phyloP scores from a whole-genome alignment of 2,888 invertebrate species.

The Halictus quadricinctus region DNA sequence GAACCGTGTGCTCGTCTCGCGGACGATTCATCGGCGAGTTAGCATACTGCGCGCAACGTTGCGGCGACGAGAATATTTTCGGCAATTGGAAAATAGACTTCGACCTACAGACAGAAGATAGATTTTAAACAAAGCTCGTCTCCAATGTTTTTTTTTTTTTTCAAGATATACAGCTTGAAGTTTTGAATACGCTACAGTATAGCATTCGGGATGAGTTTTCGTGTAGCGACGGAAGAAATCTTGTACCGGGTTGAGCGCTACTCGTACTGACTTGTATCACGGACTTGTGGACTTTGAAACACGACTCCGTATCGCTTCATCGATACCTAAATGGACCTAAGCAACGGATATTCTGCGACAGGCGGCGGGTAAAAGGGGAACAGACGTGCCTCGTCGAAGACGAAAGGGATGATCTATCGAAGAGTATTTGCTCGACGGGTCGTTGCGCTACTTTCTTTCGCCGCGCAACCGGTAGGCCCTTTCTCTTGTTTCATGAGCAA shows the following conservation, averaged over 20 bases:
- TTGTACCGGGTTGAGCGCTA: background rate
- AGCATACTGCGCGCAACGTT: background rate
- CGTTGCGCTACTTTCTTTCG: background rate
- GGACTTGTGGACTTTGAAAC: slow-evolving; percentile 68
- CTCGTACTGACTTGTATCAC: background rate
- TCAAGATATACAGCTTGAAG: background rate
- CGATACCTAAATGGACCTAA: slow-evolving; percentile 67
- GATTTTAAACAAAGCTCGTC: background rate
- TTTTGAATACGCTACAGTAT: background rate
- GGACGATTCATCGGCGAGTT: background rate
- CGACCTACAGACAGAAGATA: background rate
- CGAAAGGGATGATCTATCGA: slow-evolving; percentile 55
- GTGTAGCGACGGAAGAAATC: slow-evolving; percentile 60
- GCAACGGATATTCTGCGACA: slow-evolving; percentile 34
- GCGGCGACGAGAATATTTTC: background rate
- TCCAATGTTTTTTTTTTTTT: background rate
- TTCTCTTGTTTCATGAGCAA: background rate
- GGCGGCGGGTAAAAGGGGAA: slow-evolving; percentile 50
- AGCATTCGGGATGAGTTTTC: background rate
- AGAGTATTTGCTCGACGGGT: background rate
- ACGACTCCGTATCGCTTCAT: slow-evolving; percentile 59
- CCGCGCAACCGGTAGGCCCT: background rate
- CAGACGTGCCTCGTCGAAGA: slow-evolving; percentile 70
- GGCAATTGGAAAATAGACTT: background rate
- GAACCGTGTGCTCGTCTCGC: background rate